Evolutionary conservation across 2,113 vertebrate species (phyloP), one percentile per base, ranked within the genome.

Genomic region (Proterorhinus semilunaris): DNA sequence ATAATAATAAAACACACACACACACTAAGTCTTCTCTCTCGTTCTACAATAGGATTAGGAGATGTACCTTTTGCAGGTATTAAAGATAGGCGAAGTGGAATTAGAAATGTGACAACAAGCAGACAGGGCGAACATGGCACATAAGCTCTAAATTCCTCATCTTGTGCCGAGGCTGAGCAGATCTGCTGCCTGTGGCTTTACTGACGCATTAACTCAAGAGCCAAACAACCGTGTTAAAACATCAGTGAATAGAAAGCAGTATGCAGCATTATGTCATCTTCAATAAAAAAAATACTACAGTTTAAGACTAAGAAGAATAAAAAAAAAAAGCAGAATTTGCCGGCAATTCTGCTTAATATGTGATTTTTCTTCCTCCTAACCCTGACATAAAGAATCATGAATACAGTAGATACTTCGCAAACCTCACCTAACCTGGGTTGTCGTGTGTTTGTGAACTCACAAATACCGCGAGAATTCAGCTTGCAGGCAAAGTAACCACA

Each of bases 91-190:
- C 43, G 9, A 70, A 55, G 66, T 13, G 73, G 48, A 62, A 68
- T 4, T 61, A 45, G 16, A 57, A 61, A 63, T 69, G 52, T 81
- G 76, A 79, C 81, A 83, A 83, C 70, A 83, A 76, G 86, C 66
- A 74, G 82, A 80, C 79, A 68, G 61, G n/a, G 50, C 49, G 78
- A 84, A 85, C 76, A 87, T 88, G 71, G 82, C 90, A 85, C 74
- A 71, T 81, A 82, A 7, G 9, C 66, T 86, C 67, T 0, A 91
- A 83, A 91, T 91, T 90, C 87, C 83, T 82, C 87, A 87, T 82
- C 70, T 47, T 67, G 48, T 57, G 61, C 81, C 65, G 77, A 91
- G 78, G 65, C 11, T 61, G 65, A 58, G 62, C 63, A 74, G 78
- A 77, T 68, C 67, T 77, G 69, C 13, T 65, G 72, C 83, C 83